These are phyloP conservation scores for Caloenas nicobarica DNA, from an alignment of 2,113 vertebrate species.

Conservation along the genomic window DNA sequence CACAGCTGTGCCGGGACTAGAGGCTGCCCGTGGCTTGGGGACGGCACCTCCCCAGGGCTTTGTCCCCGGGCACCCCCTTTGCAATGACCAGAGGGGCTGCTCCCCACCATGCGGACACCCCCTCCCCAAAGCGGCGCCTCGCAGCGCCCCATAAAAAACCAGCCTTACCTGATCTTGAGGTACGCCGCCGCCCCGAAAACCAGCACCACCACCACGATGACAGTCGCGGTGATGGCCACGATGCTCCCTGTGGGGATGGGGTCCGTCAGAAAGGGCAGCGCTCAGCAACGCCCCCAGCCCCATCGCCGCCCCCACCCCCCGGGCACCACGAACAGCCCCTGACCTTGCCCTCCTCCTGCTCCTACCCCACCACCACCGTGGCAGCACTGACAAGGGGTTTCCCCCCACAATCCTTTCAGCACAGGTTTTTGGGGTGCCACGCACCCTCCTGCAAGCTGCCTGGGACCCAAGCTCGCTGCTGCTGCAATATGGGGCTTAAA, in stretches of 20 bases:
- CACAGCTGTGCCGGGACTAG: fast-evolving
- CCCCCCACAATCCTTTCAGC: too few relatives aligned
- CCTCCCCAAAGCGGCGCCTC: too few relatives aligned
- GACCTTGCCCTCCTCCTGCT: too few relatives aligned
- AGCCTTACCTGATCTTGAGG: conserved; percentile 80
- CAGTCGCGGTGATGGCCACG: conserved; percentile 75
- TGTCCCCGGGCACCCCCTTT: neutral
- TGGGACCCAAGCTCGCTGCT: too few relatives aligned
- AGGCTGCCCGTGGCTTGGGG: neutral
- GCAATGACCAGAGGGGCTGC: neutral
- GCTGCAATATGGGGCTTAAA: too few relatives aligned
- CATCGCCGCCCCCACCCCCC: fast-evolving
- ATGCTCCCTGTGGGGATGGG: conserved; percentile 70
- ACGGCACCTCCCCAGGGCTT: neutral
- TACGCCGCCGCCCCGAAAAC: conserved; percentile 74
- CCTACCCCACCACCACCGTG: too few relatives aligned
- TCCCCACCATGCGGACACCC: too few relatives aligned
- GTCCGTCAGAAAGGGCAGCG: neutral
- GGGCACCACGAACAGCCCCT: too few relatives aligned
- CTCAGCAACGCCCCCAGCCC: neutral
- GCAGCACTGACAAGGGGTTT: too few relatives aligned
- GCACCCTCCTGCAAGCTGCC: too few relatives aligned
- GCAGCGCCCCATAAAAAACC: neutral
- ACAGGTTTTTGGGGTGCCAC: too few relatives aligned
- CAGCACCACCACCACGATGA: conserved; percentile 75